phyloP scores from a whole-genome alignment of 1,140 invertebrate species.

The Panonychus citri region DNA sequence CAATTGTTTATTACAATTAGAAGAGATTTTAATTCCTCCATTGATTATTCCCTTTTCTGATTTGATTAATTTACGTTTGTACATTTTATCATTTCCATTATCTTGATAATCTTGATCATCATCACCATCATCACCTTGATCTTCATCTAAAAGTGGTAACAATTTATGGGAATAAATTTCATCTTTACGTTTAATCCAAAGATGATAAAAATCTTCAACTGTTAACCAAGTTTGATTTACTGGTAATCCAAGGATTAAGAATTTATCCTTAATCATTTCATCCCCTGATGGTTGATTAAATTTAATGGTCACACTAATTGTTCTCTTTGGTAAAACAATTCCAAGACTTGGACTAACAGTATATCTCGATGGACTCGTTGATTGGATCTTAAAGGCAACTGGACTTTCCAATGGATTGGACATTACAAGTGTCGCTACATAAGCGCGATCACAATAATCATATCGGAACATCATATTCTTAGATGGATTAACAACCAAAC shows the following conservation, averaged over 20 bases:
- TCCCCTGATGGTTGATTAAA: neutral
- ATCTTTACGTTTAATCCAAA: neutral
- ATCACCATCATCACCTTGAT: neutral
- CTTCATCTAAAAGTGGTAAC: neutral
- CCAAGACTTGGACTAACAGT: conserved; percentile 1
- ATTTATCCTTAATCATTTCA: neutral
- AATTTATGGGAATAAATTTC: neutral
- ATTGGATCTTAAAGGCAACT: conserved; percentile 10
- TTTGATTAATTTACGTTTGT: neutral
- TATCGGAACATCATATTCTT: neutral
- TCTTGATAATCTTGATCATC: neutral
- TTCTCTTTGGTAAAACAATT: neutral
- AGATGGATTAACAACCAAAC: neutral
- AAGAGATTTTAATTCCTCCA: too few species aligned
- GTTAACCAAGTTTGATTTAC: neutral
- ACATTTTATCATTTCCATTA: neutral
- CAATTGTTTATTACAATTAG: too few species aligned
- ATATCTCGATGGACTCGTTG: conserved; percentile 1
- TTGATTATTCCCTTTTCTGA: neutral
- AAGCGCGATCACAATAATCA: neutral
- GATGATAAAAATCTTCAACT: neutral
- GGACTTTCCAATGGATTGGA: neutral
- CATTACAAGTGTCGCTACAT: neutral
- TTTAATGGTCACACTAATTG: neutral
- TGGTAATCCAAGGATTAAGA: neutral